These are phyloP conservation scores for Crotalus tigris DNA, from an alignment of 2,113 vertebrate species.

Conservation along the genomic window DNA sequence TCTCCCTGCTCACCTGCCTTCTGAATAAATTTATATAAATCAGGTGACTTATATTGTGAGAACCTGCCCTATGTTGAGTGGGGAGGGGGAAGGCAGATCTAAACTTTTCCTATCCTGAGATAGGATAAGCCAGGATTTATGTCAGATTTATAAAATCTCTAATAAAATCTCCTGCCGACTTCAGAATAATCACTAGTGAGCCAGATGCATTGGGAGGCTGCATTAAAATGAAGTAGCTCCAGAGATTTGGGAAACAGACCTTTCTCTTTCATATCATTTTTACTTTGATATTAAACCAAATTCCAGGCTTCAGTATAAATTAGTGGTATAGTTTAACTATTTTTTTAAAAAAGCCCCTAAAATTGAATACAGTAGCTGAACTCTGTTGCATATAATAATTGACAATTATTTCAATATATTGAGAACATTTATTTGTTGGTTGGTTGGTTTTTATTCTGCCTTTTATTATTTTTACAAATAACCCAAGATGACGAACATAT, in stretches of 20 bases:
- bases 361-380: not conserved
- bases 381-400: fast-evolving
- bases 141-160: not conserved
- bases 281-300: not conserved
- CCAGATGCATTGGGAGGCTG: not conserved
- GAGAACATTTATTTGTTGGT: not conserved
- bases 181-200: not conserved
- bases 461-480: not conserved
- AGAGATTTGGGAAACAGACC: not conserved
- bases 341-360: not conserved
- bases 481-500: not conserved
- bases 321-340: not conserved
- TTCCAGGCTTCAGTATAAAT: not conserved
- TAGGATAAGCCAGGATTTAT: not conserved
- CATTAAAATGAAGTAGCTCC: not conserved
- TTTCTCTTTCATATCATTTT: not conserved
- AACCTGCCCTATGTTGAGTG: not conserved
- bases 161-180: not conserved
- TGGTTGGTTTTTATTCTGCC: not conserved
- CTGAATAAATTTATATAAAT: not conserved
- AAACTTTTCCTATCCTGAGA: not conserved
- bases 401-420: not conserved
- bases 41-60: not conserved
- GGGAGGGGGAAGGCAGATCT: not conserved
- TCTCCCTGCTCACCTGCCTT: not conserved